Evolutionary conservation across 2,113 vertebrate genomes (phyloP).

Genomic region (Gambusia holbrooki): DNA sequence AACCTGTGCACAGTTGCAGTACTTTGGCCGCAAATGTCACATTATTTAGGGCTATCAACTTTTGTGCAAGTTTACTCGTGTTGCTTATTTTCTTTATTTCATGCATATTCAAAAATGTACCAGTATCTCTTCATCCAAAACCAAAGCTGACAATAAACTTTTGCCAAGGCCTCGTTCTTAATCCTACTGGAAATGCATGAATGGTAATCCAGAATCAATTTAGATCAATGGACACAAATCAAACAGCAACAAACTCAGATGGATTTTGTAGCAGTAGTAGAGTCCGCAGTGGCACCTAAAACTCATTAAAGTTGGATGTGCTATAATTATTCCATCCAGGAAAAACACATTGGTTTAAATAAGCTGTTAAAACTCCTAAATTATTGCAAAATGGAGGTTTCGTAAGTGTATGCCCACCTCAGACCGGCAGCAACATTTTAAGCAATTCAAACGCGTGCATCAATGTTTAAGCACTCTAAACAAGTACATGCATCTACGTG

Average conservation of each 20-base stretch:
- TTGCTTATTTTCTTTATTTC: neutral
- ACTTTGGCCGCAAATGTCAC: neutral
- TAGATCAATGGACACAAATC: too few relatives aligned
- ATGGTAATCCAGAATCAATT: too few relatives aligned
- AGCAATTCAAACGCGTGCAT: slow-evolving; percentile 10
- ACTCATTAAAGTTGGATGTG: too few relatives aligned
- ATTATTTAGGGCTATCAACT: neutral
- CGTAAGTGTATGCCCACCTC: neutral
- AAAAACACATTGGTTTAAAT: too few relatives aligned
- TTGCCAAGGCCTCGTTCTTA: too few relatives aligned
- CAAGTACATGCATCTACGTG: slow-evolving; percentile 33
- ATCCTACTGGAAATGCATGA: too few relatives aligned
- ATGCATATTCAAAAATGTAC: neutral
- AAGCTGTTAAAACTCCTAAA: neutral
- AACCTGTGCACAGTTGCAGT: neutral
- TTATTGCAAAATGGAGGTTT: neutral
- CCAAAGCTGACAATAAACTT: too few relatives aligned
- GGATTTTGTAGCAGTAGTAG: too few relatives aligned
- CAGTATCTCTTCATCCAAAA: neutral
- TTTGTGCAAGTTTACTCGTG: neutral
- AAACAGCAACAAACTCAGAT: too few relatives aligned
- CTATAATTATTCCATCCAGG: neutral
- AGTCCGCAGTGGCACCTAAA: too few relatives aligned
- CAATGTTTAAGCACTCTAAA: slow-evolving; percentile 29
- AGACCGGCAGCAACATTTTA: neutral